phyloP scores from a whole-genome alignment of 2,888 invertebrate genomes.

The Acleris laterana region DNA sequence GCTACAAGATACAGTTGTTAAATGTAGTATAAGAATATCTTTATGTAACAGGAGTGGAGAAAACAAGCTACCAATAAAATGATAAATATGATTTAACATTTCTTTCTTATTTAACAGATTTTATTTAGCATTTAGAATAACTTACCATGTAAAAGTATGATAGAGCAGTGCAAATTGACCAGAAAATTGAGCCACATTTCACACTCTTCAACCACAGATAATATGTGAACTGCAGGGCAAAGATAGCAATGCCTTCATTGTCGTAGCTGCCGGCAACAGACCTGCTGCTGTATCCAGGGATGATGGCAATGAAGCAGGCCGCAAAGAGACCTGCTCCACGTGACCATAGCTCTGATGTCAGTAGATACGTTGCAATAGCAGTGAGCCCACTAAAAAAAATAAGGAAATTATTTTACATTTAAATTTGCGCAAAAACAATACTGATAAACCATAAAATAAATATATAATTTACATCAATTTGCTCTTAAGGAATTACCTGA shows the following conservation, averaged over 20 bases:
- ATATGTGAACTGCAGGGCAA: constrained; percentile 99
- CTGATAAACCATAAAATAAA: not conserved
- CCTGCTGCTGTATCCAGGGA: constrained; percentile 99
- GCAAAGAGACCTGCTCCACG: constrained; percentile 98
- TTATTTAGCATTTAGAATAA: constrained; percentile 22
- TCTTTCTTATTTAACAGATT: too few species aligned
- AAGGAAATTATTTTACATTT: too few species aligned
- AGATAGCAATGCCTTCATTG: constrained; percentile 99
- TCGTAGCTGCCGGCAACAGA: constrained; percentile 99
- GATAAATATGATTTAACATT: too few species aligned
- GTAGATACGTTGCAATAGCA: constrained; percentile 97
- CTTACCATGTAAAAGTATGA: constrained; percentile 99
- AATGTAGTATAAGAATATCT: not conserved
- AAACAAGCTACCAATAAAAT: not conserved
- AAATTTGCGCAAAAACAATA: too few species aligned
- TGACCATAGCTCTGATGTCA: constrained; percentile 99
- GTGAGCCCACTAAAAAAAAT: constrained; percentile 93
- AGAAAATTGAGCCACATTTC: constrained; percentile 98
- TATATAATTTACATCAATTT: not conserved
- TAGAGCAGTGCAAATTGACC: constrained; percentile 96
- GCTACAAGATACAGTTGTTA: not conserved
- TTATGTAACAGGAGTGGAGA: not conserved
- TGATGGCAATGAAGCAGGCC: constrained; percentile 99
- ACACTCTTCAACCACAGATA: constrained; percentile 99
- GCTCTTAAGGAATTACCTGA: constrained; percentile 86